Base-by-base conservation (phyloP, 2,888 invertebrate genomes). In the Troides oblongomaculatus region DNA sequence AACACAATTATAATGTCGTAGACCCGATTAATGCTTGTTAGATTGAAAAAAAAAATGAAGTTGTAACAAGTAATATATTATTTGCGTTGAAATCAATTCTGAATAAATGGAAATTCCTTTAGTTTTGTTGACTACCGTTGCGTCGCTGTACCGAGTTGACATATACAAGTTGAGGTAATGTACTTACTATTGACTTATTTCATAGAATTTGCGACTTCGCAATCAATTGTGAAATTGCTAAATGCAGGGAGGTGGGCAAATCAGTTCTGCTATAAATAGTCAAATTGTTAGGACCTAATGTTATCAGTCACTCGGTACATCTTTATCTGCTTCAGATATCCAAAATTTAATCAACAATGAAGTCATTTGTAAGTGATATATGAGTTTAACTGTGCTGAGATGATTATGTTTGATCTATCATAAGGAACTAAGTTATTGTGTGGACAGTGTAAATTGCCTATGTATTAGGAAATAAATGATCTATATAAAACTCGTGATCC, bases 131-230 rank as follows among this genome's bases (percentile, higher is more conserved):
- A 85, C 88, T 87, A 79, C 78, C 77, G 82, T 91, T 90, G 90
- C 90, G 87, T 86, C 78, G 83, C 74, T 77, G 76, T 78, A 80
- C 79, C 76, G 78, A 85, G 84, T 85, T 88, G 84, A 85, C 90
- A 86, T 88, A 88, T 83, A 83, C 81, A 80, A 81, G 80, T 79
- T 84, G 85, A 87, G 89, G 88, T 89, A 89, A 91, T 90, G 90
- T 84, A 87, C 81, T 81, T 80, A 84, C 81, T 92, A 87, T 92
- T 92, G 91, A 88, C 91, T 85, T 88, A 90, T 90, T 89, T 90
- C 89, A 90, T 90, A 84, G 83, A 89, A 86, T 90, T 90, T 87
- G 84, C 88, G 88, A 87, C 88, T 88, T 82, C 83, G 80, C 83
- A 82, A 83, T 82, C 83, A 78, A 85, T 88, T 89, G 86, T 84